phyloP scores from a whole-genome alignment of 1,140 invertebrate species.

The Atta cephalotes region DNA sequence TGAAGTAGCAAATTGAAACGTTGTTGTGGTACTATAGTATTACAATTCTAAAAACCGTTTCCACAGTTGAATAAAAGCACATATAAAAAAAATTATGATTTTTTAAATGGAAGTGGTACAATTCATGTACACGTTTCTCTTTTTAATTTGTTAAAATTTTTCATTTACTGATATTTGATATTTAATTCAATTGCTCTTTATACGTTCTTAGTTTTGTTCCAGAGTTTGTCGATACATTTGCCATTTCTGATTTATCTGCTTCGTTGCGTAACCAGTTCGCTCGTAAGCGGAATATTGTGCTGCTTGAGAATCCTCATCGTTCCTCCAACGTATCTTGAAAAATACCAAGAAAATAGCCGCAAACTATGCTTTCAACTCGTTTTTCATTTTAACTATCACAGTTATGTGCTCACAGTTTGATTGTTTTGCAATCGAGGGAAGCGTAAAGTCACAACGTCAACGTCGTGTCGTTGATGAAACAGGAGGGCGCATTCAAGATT shows the following conservation, averaged over 20 bases:
- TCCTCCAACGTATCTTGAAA: neutral
- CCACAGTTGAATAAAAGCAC: neutral
- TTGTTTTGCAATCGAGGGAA: conserved; percentile 14
- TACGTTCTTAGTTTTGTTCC: neutral
- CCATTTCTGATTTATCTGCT: conserved; percentile 30
- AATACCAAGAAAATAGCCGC: conserved; percentile 15
- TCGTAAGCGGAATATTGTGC: conserved; percentile 17
- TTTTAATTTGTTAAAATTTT: neutral
- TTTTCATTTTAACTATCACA: conserved; percentile 37
- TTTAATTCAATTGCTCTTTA: neutral
- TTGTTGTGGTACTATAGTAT: neutral
- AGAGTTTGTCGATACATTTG: neutral
- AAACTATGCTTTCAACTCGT: conserved; percentile 13
- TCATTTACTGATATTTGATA: neutral
- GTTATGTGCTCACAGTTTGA: conserved; percentile 29
- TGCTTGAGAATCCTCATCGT: neutral
- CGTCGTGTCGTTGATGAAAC: neutral
- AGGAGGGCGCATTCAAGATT: conserved; percentile 13
- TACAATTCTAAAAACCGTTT: neutral
- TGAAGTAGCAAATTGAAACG: conserved; percentile 43
- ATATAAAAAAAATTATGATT: neutral
- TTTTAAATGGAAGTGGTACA: neutral
- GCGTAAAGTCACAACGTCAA: conserved; percentile 33
- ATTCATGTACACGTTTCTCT: neutral
- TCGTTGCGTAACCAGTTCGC: conserved; percentile 26